Conservation (phyloP, 2,797 vertebrate species). For the Tapirus indicus region DNA sequence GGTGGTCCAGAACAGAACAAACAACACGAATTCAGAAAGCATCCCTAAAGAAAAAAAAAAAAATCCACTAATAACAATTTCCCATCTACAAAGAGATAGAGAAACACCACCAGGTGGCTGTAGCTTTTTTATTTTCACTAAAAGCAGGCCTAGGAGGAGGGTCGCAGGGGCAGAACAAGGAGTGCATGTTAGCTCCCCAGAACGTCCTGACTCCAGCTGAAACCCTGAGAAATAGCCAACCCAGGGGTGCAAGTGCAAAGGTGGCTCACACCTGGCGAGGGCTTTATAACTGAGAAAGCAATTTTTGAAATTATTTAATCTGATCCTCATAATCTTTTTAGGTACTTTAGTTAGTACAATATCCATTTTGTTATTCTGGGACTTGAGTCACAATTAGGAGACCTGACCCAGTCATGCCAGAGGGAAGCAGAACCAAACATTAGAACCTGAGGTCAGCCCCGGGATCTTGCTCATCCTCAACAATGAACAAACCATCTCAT, state of each 20-base stretch:
- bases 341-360: not conserved
- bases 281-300: not conserved
- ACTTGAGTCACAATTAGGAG: not conserved
- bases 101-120: not conserved
- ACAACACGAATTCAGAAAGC: not conserved
- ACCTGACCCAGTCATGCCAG: not conserved
- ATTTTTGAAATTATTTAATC: not conserved
- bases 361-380: not conserved
- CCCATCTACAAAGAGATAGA: not conserved
- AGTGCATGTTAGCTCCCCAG: not conserved
- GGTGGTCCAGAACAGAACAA: not conserved
- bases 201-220: not conserved
- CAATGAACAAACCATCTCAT: not conserved
- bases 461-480: not conserved
- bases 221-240: not conserved
- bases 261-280: fast-evolving
- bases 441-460: not conserved
- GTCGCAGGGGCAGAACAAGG: no score
- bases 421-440: not conserved
- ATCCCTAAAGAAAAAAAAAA: not conserved
- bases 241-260: not conserved
- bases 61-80: not conserved
- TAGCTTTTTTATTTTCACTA: not conserved
- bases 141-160: not conserved
- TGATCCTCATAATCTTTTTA: not conserved